Evolutionary conservation across 2,797 vertebrate genomes (phyloP).

Genomic region (Gastrophryne carolinensis): DNA sequence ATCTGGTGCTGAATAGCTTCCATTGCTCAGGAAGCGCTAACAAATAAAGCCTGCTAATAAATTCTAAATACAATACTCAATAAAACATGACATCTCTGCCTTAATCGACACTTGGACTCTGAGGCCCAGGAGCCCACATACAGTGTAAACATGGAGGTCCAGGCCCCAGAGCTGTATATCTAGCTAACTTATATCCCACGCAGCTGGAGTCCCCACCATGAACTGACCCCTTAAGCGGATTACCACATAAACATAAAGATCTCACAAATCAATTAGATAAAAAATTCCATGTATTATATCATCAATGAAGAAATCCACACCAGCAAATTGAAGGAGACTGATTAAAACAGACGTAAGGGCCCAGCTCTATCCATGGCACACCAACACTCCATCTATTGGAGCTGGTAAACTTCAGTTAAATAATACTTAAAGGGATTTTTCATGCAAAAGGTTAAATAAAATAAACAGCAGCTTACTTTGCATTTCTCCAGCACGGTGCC

Average conservation of each 20-base stretch:
- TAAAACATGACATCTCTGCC: slow-evolving; percentile 20
- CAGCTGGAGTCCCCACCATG: background rate
- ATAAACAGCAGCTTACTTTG: too few relatives aligned
- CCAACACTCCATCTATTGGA: too few relatives aligned
- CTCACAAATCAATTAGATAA: background rate
- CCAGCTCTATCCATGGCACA: too few relatives aligned
- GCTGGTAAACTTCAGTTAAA: too few relatives aligned
- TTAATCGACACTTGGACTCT: slow-evolving; percentile 5
- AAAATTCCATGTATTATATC: background rate
- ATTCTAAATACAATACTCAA: slow-evolving; percentile 20
- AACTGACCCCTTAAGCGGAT: background rate
- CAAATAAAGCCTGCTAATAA: slow-evolving; percentile 32
- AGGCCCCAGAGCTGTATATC: background rate
- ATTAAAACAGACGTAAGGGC: too few relatives aligned
- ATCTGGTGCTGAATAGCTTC: slow-evolving; percentile 26
- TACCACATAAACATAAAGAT: background rate
- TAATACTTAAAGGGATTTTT: too few relatives aligned
- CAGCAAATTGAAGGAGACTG: too few relatives aligned
- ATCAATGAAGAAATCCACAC: background rate
- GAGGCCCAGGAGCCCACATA: background rate
- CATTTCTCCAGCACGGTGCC: too few relatives aligned
- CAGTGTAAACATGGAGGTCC: slow-evolving; percentile 7
- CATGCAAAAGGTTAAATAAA: too few relatives aligned
- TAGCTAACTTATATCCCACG: background rate
- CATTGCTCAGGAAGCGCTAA: slow-evolving; percentile 33